Percentiles rank a stretch among this genome's conserved stretches.
Evolutionary conservation across 1,140 invertebrate species (phyloP).

Genomic region (Ruditapes philippinarum): DNA sequence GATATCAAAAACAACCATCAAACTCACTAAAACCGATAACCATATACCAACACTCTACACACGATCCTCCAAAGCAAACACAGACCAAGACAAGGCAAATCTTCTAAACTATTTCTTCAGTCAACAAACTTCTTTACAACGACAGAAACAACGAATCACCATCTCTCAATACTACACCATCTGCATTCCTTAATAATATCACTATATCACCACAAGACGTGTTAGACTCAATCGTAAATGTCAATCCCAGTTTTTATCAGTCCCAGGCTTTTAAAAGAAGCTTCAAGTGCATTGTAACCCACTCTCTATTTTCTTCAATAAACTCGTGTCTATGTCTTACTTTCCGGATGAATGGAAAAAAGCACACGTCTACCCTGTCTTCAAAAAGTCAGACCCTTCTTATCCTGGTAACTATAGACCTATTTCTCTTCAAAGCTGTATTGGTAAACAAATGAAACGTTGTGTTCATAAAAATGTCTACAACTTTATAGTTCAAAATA

Average conservation of each 20-base stretch:
- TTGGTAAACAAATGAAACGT: neutral
- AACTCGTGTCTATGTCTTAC: neutral
- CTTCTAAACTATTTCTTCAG: neutral
- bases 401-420: neutral
- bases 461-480: neutral
- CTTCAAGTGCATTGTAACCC: no score
- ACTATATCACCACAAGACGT: neutral
- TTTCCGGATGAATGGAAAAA: neutral
- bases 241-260: neutral
- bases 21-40: neutral
- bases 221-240: neutral
- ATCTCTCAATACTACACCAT: neutral
- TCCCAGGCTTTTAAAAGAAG: neutral
- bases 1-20: neutral
- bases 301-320: neutral
- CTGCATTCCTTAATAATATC: neutral
- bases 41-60: neutral
- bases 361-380: neutral
- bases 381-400: neutral
- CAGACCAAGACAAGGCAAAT: constrained; percentile 3
- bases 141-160: neutral
- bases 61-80: neutral
- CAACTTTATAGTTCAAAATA: neutral
- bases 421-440: constrained; percentile 24
- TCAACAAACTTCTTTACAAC: neutral